phyloP scores from a whole-genome alignment of 2,888 invertebrate genomes.

The Hesperia comma region DNA sequence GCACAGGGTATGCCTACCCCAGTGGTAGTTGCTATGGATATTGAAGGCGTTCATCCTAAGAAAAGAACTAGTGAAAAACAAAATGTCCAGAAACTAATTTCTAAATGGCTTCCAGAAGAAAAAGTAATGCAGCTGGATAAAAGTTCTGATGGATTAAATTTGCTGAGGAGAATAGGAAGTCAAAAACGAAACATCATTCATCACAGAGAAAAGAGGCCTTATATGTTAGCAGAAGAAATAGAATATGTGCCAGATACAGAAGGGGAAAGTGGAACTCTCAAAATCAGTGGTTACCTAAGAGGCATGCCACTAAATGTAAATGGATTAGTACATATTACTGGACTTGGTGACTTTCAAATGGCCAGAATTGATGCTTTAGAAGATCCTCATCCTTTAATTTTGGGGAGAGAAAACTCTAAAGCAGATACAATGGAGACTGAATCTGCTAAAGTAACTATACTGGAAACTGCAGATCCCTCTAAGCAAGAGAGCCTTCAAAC shows the following conservation, averaged over 20 bases:
- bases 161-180: slow-evolving; percentile 87
- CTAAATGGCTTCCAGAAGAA: slow-evolving; percentile 91
- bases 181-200: slow-evolving; percentile 91
- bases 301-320: slow-evolving; percentile 94
- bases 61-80: slow-evolving; percentile 88
- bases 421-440: slow-evolving; percentile 73
- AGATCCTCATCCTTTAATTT: slow-evolving; percentile 87
- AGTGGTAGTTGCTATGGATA: slow-evolving; percentile 88
- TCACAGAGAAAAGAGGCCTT: slow-evolving; percentile 90
- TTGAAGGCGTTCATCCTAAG: slow-evolving; percentile 89
- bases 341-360: slow-evolving; percentile 97
- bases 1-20: slow-evolving; percentile 93
- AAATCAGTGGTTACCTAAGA: slow-evolving; percentile 94
- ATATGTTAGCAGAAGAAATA: slow-evolving; percentile 92
- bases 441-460: slow-evolving; percentile 67
- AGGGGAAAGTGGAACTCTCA: slow-evolving; percentile 86
- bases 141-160: slow-evolving; percentile 88
- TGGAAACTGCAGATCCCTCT: slow-evolving; percentile 85
- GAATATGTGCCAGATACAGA: slow-evolving; percentile 84
- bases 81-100: slow-evolving; percentile 85
- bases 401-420: slow-evolving; percentile 77
- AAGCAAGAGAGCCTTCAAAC: slow-evolving; percentile 90
- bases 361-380: slow-evolving; percentile 88
- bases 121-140: slow-evolving; percentile 92
- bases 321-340: slow-evolving; percentile 94